These are phyloP conservation scores for Microplitis deprimator DNA, from an alignment of 2,888 invertebrate genomes.

Conservation along the genomic window DNA sequence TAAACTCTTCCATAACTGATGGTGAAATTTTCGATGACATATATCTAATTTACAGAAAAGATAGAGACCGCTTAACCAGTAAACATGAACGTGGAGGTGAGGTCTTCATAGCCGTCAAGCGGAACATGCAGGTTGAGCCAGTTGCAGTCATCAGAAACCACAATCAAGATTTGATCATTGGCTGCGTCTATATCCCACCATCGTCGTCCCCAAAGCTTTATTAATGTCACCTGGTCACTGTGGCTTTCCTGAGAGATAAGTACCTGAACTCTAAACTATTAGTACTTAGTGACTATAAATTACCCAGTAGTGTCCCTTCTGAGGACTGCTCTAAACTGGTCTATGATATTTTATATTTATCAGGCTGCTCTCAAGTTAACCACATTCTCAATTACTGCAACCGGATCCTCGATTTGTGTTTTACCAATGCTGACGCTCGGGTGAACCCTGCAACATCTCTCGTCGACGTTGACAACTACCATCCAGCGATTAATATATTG, in stretches of 20 bases:
- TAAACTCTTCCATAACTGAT: too few species aligned
- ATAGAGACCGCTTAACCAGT: background rate
- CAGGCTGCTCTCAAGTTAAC: background rate
- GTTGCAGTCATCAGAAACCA: background rate
- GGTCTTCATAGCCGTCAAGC: background rate
- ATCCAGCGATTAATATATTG: too few species aligned
- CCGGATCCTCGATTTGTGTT: slow-evolving; percentile 35
- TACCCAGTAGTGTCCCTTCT: background rate
- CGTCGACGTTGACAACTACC: too few species aligned
- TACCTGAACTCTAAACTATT: background rate
- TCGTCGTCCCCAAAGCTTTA: background rate
- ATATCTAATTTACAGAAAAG: background rate
- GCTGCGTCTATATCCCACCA: background rate
- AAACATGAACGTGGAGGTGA: background rate
- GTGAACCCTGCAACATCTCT: too few species aligned
- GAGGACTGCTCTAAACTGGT: background rate
- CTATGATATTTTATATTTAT: background rate
- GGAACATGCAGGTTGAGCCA: background rate
- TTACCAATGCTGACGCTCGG: background rate
- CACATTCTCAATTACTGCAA: background rate
- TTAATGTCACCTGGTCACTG: background rate
- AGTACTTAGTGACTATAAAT: background rate
- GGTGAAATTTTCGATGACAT: too few species aligned
- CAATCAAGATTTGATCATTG: background rate
- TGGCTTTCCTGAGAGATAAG: background rate